phyloP scores from a whole-genome alignment of 2,888 invertebrate species.

The Campaea margaritaria region DNA sequence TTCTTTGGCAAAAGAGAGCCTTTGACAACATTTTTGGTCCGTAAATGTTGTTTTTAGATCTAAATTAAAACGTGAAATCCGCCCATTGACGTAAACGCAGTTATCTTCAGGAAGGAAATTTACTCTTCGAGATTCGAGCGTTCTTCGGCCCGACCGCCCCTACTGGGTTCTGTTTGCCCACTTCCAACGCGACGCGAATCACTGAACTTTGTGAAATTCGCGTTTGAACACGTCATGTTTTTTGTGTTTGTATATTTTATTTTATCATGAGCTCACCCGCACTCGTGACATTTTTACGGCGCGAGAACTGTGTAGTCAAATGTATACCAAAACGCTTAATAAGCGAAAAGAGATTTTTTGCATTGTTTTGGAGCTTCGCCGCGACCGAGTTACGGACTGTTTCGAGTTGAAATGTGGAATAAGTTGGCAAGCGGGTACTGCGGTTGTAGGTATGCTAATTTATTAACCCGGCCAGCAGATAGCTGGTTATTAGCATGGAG shows the following conservation, averaged over 20 bases:
- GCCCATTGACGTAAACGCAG: conserved; percentile 40
- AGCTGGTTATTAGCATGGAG: conserved; percentile 51
- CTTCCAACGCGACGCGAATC: conserved; percentile 57
- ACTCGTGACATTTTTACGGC: conserved; percentile 52
- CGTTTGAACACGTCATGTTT: conserved; percentile 59
- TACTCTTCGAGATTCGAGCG: conserved; percentile 47
- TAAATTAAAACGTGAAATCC: conserved; percentile 37
- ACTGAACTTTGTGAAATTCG: conserved; percentile 65
- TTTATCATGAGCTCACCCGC: conserved; percentile 53
- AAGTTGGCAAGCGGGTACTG: conserved; percentile 47
- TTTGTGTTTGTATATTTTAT: conserved; percentile 50
- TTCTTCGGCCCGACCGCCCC: conserved; percentile 41
- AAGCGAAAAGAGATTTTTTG: conserved; percentile 45
- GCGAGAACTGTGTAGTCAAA: conserved; percentile 45
- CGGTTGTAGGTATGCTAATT: conserved; percentile 53
- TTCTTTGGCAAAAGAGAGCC: conserved; percentile 1
- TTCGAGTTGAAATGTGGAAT: conserved; percentile 46
- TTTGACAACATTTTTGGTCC: conserved; percentile 17
- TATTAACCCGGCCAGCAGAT: conserved; percentile 46
- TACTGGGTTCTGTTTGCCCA: conserved; percentile 41
- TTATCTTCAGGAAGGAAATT: conserved; percentile 47
- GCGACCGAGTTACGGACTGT: conserved; percentile 41
- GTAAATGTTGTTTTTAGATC: conserved; percentile 32
- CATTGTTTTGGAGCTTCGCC: conserved; percentile 44
- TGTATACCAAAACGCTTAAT: conserved; percentile 50